Evolutionary conservation across 2,797 vertebrate species (phyloP).

Genomic region (Hippocampus kuda): DNA sequence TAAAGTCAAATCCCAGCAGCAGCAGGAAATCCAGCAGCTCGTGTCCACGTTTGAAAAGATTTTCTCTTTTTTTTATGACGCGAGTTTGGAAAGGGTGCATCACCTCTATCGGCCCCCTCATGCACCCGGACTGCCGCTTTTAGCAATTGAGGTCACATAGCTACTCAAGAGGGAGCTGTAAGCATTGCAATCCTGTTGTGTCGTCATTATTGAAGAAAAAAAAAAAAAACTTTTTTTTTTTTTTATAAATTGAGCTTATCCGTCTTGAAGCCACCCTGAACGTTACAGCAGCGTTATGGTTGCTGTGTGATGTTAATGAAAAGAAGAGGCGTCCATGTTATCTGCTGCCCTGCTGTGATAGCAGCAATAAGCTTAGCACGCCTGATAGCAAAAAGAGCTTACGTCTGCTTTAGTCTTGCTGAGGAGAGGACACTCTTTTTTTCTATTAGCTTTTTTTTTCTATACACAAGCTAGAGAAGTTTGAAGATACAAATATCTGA

Average conservation of each 20-base stretch:
- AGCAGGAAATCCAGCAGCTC: neutral
- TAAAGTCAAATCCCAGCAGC: constrained; percentile 3
- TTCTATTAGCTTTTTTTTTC: constrained; percentile 1
- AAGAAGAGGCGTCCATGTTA: constrained; percentile 6
- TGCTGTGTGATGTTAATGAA: constrained; percentile 7
- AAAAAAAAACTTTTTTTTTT: neutral
- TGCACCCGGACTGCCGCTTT: neutral
- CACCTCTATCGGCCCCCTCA: neutral
- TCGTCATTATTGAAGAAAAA: neutral
- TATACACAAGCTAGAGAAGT: neutral
- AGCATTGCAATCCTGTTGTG: neutral
- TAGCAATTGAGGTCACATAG: neutral
- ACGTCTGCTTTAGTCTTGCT: constrained; percentile 31
- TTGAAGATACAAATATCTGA: constrained; percentile 5
- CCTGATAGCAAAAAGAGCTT: constrained; percentile 37
- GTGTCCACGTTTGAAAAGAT: neutral
- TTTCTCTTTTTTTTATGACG: neutral
- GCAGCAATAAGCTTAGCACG: constrained; percentile 50
- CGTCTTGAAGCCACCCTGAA: neutral
- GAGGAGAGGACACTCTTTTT: constrained; percentile 2
- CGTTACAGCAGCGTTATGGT: neutral
- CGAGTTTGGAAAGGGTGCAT: neutral
- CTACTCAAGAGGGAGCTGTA: neutral
- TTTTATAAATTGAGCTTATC: neutral
- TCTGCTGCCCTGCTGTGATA: constrained; percentile 45